phyloP scores from a whole-genome alignment of 1,140 invertebrate genomes.

The Aphaenogaster rudis region DNA sequence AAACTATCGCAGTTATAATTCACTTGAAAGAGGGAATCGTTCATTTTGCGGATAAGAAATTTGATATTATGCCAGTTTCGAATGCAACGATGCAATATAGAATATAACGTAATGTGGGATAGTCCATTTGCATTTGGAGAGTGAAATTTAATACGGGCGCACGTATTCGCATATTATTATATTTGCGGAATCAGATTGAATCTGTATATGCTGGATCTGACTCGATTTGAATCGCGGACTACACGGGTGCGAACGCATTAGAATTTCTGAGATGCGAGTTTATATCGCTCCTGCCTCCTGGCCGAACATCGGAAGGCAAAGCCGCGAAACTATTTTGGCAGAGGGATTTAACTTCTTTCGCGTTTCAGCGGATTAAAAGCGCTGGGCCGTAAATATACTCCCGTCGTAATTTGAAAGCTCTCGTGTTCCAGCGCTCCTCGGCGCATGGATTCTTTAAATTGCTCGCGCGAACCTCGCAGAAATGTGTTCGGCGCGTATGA shows the following conservation, averaged over 20 bases:
- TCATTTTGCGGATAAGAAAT: constrained; percentile 9
- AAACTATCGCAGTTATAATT: background rate
- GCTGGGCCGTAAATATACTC: constrained; percentile 30
- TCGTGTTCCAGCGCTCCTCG: background rate
- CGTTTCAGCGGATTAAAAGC: constrained; percentile 37
- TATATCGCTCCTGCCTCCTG: background rate
- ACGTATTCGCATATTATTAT: constrained; percentile 18
- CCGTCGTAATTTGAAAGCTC: constrained; percentile 50
- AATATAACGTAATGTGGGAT: background rate
- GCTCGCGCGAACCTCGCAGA: background rate
- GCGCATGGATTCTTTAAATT: constrained; percentile 35
- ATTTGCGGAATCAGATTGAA: background rate
- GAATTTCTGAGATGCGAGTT: background rate
- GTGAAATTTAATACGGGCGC: constrained; percentile 21
- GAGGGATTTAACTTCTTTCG: constrained; percentile 17
- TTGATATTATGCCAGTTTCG: background rate
- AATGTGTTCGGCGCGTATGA: background rate
- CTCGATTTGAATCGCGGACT: background rate
- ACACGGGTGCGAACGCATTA: background rate
- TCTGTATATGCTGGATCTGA: background rate
- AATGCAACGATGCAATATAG: background rate
- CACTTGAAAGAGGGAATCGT: background rate
- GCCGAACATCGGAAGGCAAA: background rate
- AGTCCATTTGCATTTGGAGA: constrained; percentile 21
- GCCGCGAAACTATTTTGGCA: background rate